Base-by-base conservation (phyloP, 2,113 vertebrate species). In the Tachycineta bicolor region DNA sequence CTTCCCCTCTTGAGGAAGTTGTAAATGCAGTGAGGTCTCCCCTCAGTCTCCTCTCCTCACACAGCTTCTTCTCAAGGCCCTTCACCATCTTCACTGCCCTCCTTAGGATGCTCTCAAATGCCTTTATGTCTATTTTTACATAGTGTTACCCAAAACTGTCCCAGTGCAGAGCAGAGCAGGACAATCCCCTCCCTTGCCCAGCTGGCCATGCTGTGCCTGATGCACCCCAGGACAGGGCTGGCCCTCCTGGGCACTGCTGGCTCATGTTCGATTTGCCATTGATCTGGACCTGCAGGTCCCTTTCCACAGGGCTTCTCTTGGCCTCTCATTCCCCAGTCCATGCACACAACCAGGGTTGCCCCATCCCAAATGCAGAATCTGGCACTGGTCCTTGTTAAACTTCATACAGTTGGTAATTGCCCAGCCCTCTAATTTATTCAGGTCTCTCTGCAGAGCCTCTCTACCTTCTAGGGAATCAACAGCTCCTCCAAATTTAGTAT, bases 241-340 rank as follows among this genome's bases (percentile, higher is more conserved):
- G 14, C 19, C 12, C 44, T 89, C 7, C 52, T 37, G 77, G 68
- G 26, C 44, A 13, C 86, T 58, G 52, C 76, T 74, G 59, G 9
- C 22, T 65, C 18, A 11, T 1, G 11, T 33, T 73, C 18, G 44
- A 2, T 12, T 74, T 44, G 2, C 15, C 15, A 16, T 0, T 0
- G 0, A 14, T 10, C 59, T 14, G 18, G 26, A 23, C 4, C 2
- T 7, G 5, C 44, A 14, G 22, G 8, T 24, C 26, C 26, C 37
- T 58, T 81, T 60, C 39, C 17, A 16, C 29, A 33, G 33, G 0
- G 0, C 20, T 53, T 24, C 20, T 89, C 3, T 76, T 19, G n/a
- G n/a, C 29, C 1, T 26, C 21, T 69, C 29, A 11, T 41, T 5
- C 16, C 16, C 20, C 53, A 53, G 11, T 47, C 55, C 53, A 28